Percentiles rank a stretch among this genome's conserved stretches.
Evolutionary conservation across 2,113 vertebrate genomes (phyloP).

Genomic region (Zeus faber): DNA sequence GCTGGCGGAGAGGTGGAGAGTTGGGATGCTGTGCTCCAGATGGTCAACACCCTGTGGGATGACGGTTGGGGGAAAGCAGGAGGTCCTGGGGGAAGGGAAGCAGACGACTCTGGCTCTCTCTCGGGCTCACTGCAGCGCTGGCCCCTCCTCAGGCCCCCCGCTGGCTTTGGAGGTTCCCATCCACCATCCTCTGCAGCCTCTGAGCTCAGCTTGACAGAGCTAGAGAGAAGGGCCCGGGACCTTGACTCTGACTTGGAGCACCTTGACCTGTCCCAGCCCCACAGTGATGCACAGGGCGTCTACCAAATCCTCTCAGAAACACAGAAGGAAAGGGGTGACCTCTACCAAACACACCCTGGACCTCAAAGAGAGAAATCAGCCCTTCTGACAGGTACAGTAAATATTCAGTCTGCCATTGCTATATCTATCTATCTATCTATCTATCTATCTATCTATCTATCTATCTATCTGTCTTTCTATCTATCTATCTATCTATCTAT

Average conservation of each 20-base stretch:
- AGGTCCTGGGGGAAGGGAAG: slow-evolving; percentile 9
- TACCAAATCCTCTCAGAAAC: slow-evolving; percentile 48
- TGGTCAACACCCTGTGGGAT: slow-evolving; percentile 77
- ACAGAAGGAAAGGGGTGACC: slow-evolving; percentile 51
- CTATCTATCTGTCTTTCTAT: too few species aligned
- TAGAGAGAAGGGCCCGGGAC: slow-evolving; percentile 70
- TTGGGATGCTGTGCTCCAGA: slow-evolving; percentile 74
- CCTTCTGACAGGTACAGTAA: slow-evolving; percentile 44
- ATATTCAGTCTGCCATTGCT: too few species aligned
- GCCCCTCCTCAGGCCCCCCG: slow-evolving; percentile 74
- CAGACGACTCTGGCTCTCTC: slow-evolving; percentile 58
- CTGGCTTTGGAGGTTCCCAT: slow-evolving; percentile 77
- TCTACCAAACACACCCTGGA: slow-evolving; percentile 63
- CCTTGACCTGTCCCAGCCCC: slow-evolving; percentile 55
- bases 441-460: too few species aligned
- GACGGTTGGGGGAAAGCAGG: slow-evolving; percentile 57
- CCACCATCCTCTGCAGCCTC: slow-evolving; percentile 75
- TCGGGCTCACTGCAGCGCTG: slow-evolving; percentile 71
- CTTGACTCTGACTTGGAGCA: slow-evolving; percentile 67
- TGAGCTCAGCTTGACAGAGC: slow-evolving; percentile 70
- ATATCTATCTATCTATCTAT: too few species aligned
- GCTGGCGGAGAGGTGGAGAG: slow-evolving; percentile 40
- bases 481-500: too few species aligned
- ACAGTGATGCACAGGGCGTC: slow-evolving; percentile 37
- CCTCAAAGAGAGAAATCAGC: slow-evolving; percentile 55